phyloP scores from a whole-genome alignment of 2,797 vertebrate genomes.

The Anguilla pacifica region DNA sequence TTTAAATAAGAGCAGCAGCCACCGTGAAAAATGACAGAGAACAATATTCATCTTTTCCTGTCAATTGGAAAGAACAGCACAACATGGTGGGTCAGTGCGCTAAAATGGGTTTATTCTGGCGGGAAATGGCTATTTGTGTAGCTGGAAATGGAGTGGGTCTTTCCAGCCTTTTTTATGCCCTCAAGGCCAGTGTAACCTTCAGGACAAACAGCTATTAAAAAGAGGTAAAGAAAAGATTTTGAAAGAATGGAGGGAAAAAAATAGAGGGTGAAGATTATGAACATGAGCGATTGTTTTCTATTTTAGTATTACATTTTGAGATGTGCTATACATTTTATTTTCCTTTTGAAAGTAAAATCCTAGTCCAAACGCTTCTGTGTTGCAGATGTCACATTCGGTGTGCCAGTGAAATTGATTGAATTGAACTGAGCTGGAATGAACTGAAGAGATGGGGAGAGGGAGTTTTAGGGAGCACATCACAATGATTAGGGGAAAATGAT shows the following conservation, averaged over 20 bases:
- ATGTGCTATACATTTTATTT: neutral
- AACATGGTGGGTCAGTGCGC: conserved; percentile 59
- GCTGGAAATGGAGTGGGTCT: conserved; percentile 70
- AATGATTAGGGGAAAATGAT: neutral
- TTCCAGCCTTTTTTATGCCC: conserved; percentile 71
- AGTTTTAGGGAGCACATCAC: neutral
- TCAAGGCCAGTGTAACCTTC: conserved; percentile 80
- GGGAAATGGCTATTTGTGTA: conserved; percentile 84
- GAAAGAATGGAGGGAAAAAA: neutral
- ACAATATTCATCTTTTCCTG: neutral
- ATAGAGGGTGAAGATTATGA: neutral
- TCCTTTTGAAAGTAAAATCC: neutral
- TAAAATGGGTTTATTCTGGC: conserved; percentile 83
- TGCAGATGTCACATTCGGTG: neutral
- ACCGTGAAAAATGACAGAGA: conserved; percentile 21
- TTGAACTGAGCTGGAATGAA: neutral
- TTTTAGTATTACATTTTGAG: neutral
- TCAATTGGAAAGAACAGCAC: conserved; percentile 48
- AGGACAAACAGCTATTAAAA: conserved; percentile 55
- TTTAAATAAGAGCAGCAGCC: conserved; percentile 41
- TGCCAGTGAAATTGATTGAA: neutral
- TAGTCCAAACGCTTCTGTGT: neutral
- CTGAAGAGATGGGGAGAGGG: neutral
- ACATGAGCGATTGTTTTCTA: neutral
- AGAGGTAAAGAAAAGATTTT: conserved; percentile 5